A percentile compares a stretch with the other conserved stretches of the same genome.
Conservation (phyloP, 2,797 vertebrate species). For the Manis pentadactyla region DNA sequence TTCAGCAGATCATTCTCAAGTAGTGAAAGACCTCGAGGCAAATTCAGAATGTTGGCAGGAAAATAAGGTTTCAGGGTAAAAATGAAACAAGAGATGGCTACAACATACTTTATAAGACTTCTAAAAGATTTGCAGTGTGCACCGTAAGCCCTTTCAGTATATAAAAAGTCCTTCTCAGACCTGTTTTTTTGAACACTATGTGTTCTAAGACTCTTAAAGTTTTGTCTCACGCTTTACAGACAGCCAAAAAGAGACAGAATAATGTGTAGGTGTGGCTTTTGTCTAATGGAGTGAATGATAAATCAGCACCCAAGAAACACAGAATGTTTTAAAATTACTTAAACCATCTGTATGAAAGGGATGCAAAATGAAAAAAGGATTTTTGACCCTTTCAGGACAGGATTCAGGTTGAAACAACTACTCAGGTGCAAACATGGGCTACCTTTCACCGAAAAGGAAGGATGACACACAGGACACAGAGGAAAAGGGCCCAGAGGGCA, state of each 20-base stretch:
- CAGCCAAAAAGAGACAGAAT: not conserved
- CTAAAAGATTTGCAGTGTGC: not conserved
- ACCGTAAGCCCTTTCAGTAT: not conserved
- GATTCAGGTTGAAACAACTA: not conserved
- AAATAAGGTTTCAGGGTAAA: not conserved
- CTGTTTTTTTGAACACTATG: not conserved
- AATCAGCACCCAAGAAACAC: not conserved
- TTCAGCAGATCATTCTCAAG: not conserved
- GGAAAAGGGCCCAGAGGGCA: fast-evolving
- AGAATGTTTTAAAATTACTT: not conserved
- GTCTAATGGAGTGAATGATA: not conserved
- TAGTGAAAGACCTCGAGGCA: not conserved
- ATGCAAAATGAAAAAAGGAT: not conserved
- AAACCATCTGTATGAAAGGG: not conserved
- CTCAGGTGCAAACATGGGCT: not conserved
- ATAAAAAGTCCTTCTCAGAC: not conserved
- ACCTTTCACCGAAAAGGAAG: not conserved
- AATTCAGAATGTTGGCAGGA: not conserved
- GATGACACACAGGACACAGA: not conserved
- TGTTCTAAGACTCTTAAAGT: not conserved
- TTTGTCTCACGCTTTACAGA: not conserved
- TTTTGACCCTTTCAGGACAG: not conserved
- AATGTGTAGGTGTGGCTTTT: not conserved
- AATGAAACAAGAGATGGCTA: not conserved
- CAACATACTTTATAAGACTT: not conserved